These are phyloP conservation scores for Pecten maximus DNA, from an alignment of 2,888 invertebrate genomes.

Conservation along the genomic window DNA sequence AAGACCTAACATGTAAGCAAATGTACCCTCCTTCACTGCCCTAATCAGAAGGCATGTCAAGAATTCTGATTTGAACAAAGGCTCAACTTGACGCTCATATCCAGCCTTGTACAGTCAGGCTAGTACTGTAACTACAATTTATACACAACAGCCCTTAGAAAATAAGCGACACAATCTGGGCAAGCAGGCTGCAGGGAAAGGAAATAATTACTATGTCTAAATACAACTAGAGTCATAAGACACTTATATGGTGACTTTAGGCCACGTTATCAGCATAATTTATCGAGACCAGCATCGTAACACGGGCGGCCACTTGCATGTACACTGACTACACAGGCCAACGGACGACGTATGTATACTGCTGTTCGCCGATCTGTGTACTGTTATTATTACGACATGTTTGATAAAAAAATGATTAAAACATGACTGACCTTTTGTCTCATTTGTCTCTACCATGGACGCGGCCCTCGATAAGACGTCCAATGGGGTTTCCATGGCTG, in stretches of 20 bases:
- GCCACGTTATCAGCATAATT: slow-evolving; percentile 33
- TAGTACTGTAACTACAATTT: not conserved
- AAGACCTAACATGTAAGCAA: slow-evolving; percentile 1
- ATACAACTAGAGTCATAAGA: not conserved
- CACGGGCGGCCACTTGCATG: not conserved
- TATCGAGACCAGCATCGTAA: slow-evolving; percentile 28
- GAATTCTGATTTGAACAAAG: slow-evolving; percentile 16
- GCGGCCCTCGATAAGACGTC: slow-evolving; percentile 79
- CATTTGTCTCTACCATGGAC: slow-evolving; percentile 75
- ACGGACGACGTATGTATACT: not conserved
- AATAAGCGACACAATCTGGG: not conserved
- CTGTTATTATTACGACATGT: not conserved
- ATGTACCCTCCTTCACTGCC: not conserved
- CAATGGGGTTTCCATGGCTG: slow-evolving; percentile 74
- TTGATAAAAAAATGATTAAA: not conserved
- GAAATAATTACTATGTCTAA: slow-evolving; percentile 30
- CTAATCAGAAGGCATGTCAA: slow-evolving; percentile 32
- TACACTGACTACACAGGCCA: not conserved
- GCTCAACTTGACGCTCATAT: not conserved
- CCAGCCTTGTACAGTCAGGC: not conserved
- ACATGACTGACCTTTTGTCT: slow-evolving; percentile 59
- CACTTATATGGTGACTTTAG: slow-evolving; percentile 33
- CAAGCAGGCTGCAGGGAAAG: slow-evolving; percentile 13
- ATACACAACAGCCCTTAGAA: not conserved
- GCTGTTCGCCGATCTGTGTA: not conserved